Percentiles rank a stretch among this genome's conserved stretches.
These are phyloP conservation scores for Tonatia bakeri DNA, from an alignment of 2,113 vertebrate genomes.

Conservation along the genomic window DNA sequence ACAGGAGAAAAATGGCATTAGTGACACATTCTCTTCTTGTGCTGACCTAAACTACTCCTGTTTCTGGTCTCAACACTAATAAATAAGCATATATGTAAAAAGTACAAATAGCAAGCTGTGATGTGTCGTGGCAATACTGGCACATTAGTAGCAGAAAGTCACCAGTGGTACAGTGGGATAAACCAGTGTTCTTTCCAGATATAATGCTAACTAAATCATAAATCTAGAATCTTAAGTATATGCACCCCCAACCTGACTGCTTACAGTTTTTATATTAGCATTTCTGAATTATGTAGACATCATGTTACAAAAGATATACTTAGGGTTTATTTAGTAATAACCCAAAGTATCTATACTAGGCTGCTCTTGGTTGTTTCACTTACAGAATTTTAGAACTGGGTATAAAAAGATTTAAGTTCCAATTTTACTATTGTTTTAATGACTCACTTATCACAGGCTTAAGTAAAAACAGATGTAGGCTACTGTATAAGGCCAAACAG, in stretches of 20 bases:
- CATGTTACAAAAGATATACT: not conserved
- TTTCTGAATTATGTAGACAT: not conserved
- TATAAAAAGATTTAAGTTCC: slow-evolving; percentile 42
- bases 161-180: not conserved
- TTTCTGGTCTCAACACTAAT: slow-evolving; percentile 40
- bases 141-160: not conserved
- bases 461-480: not conserved
- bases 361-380: not conserved
- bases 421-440: slow-evolving; percentile 39
- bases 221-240: not conserved
- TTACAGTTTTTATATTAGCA: not conserved
- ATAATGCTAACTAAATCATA: slow-evolving; percentile 14
- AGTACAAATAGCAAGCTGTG: not conserved
- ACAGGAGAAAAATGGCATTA: not conserved
- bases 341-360: not conserved
- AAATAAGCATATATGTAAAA: slow-evolving; percentile 3
- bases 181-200: not conserved
- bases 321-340: slow-evolving; percentile 4
- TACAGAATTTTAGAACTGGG: slow-evolving; percentile 31
- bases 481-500: not conserved
- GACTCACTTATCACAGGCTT: slow-evolving; percentile 12
- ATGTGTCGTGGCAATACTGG: not conserved
- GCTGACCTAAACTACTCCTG: not conserved
- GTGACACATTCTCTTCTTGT: not conserved
- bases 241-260: not conserved